These are phyloP conservation scores for Agrenia bidenticulata DNA, from an alignment of 2,888 invertebrate species.

Conservation along the genomic window DNA sequence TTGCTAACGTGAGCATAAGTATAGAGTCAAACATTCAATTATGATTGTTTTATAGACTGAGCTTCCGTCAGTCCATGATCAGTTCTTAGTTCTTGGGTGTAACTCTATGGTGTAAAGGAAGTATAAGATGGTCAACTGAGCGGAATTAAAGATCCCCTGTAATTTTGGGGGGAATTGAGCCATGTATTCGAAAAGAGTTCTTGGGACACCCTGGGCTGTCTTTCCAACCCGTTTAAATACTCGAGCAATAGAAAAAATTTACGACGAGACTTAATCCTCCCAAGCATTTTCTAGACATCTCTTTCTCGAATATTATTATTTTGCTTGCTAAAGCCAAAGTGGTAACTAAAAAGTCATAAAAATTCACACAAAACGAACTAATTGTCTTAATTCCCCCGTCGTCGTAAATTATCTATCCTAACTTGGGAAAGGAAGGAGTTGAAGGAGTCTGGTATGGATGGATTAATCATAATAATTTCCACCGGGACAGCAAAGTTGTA, in stretches of 20 bases:
- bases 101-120: background rate
- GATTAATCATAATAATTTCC: constrained; percentile 14
- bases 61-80: constrained; percentile 38
- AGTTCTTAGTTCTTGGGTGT: background rate
- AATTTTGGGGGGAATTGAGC: constrained; percentile 37
- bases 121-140: background rate
- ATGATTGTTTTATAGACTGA: constrained; percentile 41
- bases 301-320: too few relatives aligned
- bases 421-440: background rate
- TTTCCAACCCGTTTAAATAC: background rate
- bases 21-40: constrained; percentile 45
- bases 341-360: constrained; percentile 12
- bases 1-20: constrained; percentile 31
- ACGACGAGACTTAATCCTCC: background rate
- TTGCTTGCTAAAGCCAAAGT: background rate
- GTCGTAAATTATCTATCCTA: constrained; percentile 6
- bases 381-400: constrained; percentile 8
- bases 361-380: background rate
- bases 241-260: background rate
- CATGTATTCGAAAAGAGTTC: constrained; percentile 16
- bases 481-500: constrained; percentile 1
- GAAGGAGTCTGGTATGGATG: background rate
- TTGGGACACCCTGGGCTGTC: background rate
- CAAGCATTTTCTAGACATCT: background rate
- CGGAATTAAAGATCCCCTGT: background rate